Evolutionary conservation across 2,113 vertebrate genomes (phyloP).

Genomic region (Parotia lawesii): DNA sequence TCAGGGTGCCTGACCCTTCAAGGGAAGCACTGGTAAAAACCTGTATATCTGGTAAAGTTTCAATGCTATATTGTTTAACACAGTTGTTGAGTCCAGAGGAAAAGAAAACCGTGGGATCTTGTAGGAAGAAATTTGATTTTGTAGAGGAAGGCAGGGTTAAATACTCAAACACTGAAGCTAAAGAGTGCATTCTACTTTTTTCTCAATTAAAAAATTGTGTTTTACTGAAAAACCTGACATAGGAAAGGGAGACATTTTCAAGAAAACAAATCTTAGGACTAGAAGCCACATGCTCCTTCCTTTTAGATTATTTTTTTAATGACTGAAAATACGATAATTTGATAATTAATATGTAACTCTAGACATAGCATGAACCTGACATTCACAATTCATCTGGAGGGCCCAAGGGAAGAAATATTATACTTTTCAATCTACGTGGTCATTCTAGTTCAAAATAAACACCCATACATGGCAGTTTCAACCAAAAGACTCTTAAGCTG

Average conservation of each 20-base stretch:
- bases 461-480: background rate
- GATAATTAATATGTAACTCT: background rate
- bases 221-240: background rate
- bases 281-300: background rate
- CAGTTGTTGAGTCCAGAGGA: background rate
- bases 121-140: background rate
- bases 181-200: background rate
- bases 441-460: background rate
- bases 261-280: background rate
- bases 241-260: background rate
- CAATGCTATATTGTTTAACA: background rate
- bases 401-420: background rate
- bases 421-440: background rate
- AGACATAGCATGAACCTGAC: background rate
- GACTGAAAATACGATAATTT: background rate
- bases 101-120: background rate
- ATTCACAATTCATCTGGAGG: background rate
- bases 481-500: background rate
- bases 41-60: background rate
- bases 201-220: background rate
- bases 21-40: background rate
- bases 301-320: background rate
- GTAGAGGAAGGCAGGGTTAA: background rate
- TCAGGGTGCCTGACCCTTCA: background rate
- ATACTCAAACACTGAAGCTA: background rate